Evolutionary conservation across 1,140 invertebrate species (phyloP).

Genomic region (Drosophila littoralis): DNA sequence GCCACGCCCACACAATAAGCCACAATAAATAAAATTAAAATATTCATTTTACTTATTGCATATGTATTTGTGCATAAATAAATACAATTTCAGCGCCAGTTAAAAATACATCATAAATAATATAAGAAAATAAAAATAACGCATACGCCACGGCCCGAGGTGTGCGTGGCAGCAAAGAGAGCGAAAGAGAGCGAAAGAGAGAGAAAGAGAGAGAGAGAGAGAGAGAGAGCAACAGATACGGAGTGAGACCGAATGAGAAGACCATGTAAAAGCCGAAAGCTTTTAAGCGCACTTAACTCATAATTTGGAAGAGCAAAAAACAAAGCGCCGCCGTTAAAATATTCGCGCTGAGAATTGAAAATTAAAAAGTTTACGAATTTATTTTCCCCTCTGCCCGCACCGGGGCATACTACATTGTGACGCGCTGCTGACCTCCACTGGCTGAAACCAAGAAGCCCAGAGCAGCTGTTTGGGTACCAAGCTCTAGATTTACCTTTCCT

Average conservation of each 20-base stretch:
- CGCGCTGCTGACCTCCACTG: slow-evolving; percentile 18
- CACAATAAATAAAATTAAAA: slow-evolving; percentile 79
- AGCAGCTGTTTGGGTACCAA: not conserved
- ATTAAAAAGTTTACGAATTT: slow-evolving; percentile 77
- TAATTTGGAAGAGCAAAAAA: slow-evolving; percentile 50
- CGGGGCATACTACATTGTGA: not conserved
- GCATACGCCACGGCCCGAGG: slow-evolving; percentile 41
- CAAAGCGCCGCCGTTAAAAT: slow-evolving; percentile 34
- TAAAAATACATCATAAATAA: slow-evolving; percentile 59
- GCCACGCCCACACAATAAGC: slow-evolving; percentile 34
- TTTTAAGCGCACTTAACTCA: slow-evolving; percentile 83
- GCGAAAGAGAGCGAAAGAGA: not conserved
- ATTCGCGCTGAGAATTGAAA: slow-evolving; percentile 68
- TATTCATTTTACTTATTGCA: slow-evolving; percentile 73
- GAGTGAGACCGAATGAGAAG: not conserved
- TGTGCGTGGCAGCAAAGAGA: not conserved
- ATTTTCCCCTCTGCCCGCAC: slow-evolving; percentile 5
- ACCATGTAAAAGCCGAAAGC: slow-evolving; percentile 66
- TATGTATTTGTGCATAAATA: slow-evolving; percentile 68
- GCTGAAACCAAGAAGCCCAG: slow-evolving; percentile 6
- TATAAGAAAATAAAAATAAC: slow-evolving; percentile 74
- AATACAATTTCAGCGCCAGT: slow-evolving; percentile 65
- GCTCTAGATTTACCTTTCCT: not conserved
- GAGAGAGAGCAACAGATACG: not conserved
- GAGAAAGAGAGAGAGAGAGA: not conserved